phyloP scores from a whole-genome alignment of 2,797 vertebrate genomes.

The Fundulus diaphanus region DNA sequence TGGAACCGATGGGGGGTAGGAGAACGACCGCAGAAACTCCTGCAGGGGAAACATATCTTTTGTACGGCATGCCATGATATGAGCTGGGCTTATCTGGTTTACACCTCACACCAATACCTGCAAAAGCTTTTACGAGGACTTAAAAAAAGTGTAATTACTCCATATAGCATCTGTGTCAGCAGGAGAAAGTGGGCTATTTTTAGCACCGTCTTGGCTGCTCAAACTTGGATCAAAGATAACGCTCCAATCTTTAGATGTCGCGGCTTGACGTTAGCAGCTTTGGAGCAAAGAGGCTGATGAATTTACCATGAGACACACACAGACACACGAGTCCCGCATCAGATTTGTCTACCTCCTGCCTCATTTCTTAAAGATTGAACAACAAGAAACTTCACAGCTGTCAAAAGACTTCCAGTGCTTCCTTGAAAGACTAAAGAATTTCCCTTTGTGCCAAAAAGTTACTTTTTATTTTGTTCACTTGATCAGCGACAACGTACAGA shows the following conservation, averaged over 20 bases:
- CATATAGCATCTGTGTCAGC: background rate
- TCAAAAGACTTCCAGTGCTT: conserved; percentile 22
- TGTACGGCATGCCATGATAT: too few relatives aligned
- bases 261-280: conserved; percentile 23
- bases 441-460: conserved; percentile 6
- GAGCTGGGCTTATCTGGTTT: too few relatives aligned
- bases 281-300: conserved; percentile 38
- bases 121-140: background rate
- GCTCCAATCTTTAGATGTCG: conserved; percentile 21
- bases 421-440: conserved; percentile 4
- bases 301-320: conserved; percentile 33
- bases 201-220: conserved; percentile 2
- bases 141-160: background rate
- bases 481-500: too few relatives aligned
- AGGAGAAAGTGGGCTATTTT: conserved; percentile 10
- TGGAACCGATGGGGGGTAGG: too few relatives aligned
- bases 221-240: conserved; percentile 45
- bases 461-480: too few relatives aligned
- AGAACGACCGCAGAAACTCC: too few relatives aligned
- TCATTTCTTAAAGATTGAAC: conserved; percentile 32
- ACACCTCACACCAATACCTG: too few relatives aligned
- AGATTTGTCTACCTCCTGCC: conserved; percentile 4
- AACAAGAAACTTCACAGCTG: conserved; percentile 34
- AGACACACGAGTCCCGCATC: conserved; percentile 15
- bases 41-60: background rate